These are phyloP conservation scores for Sebastes hopkinsi DNA, from an alignment of 2,797 vertebrate genomes.

Conservation along the genomic window DNA sequence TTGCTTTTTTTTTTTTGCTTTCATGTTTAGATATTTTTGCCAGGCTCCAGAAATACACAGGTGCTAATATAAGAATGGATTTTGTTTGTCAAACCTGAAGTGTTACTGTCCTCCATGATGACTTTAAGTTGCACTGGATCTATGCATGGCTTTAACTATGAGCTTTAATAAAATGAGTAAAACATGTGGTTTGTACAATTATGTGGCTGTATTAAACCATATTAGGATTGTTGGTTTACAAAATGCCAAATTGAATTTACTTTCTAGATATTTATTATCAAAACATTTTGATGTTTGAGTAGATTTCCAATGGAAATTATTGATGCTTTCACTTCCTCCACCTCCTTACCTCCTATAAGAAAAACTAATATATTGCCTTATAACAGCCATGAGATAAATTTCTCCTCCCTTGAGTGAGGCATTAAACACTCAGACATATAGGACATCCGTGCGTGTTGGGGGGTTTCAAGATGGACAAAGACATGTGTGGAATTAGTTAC, in stretches of 20 bases:
- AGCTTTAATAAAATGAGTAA: background rate
- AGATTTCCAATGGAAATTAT: conserved; percentile 14
- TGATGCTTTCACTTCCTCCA: background rate
- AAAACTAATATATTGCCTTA: conserved; percentile 48
- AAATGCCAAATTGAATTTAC: conserved; percentile 8
- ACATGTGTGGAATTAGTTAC: conserved; percentile 86
- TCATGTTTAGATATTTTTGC: conserved; percentile 56
- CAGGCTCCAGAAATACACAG: conserved; percentile 51
- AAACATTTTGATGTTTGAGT: background rate
- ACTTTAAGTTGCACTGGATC: conserved; percentile 2
- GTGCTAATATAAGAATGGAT: conserved; percentile 37
- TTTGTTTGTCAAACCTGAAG: conserved; percentile 25
- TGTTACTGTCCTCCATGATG: conserved; percentile 16
- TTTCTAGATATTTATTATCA: background rate
- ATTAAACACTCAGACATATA: conserved; percentile 69
- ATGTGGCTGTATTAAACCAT: background rate
- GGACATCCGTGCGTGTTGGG: conserved; percentile 67
- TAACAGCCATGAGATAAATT: conserved; percentile 67
- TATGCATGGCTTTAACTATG: background rate
- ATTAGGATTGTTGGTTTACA: background rate
- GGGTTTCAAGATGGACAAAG: conserved; percentile 78
- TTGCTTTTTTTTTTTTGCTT: conserved; percentile 20
- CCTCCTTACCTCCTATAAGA: conserved; percentile 11
- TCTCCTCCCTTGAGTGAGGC: conserved; percentile 64
- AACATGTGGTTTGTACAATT: background rate